These are phyloP conservation scores for Takifugu bimaculatus DNA, from an alignment of 2,113 vertebrate genomes.

Conservation along the genomic window DNA sequence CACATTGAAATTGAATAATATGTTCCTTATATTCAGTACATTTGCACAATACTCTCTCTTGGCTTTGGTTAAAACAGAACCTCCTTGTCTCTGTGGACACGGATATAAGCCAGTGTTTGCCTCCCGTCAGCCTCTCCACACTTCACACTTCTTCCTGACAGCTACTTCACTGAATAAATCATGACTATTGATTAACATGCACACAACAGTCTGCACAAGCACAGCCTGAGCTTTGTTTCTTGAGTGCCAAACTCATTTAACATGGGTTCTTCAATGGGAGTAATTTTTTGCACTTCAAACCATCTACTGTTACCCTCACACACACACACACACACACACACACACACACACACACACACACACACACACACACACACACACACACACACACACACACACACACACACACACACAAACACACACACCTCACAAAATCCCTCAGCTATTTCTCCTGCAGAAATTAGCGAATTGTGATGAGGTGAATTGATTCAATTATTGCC, in stretches of 20 bases:
- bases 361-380: conserved; percentile 25
- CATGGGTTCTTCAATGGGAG: conserved; percentile 67
- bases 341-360: too few species aligned
- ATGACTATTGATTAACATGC: conserved; percentile 73
- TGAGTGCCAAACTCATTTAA: conserved; percentile 68
- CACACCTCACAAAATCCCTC: conserved; percentile 52
- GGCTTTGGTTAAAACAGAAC: conserved; percentile 38
- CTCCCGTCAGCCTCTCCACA: conserved; percentile 57
- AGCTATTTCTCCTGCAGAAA: conserved; percentile 61
- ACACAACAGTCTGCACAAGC: conserved; percentile 45
- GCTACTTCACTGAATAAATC: conserved; percentile 70
- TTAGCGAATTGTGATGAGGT: conserved; percentile 59
- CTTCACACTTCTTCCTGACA: conserved; percentile 61
- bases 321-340: too few species aligned
- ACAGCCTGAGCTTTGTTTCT: conserved; percentile 63
- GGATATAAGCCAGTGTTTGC: conserved; percentile 34
- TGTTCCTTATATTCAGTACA: conserved; percentile 8
- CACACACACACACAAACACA: conserved; percentile 11
- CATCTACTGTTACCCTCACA: conserved; percentile 30
- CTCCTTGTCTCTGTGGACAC: conserved; percentile 28
- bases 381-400: too few species aligned
- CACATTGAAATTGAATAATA: conserved; percentile 2
- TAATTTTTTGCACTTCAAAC: conserved; percentile 60
- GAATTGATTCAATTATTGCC: conserved; percentile 68
- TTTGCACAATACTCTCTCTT: conserved; percentile 23